Base-by-base conservation (phyloP, 2,888 invertebrate species). In the Elegia similella region DNA sequence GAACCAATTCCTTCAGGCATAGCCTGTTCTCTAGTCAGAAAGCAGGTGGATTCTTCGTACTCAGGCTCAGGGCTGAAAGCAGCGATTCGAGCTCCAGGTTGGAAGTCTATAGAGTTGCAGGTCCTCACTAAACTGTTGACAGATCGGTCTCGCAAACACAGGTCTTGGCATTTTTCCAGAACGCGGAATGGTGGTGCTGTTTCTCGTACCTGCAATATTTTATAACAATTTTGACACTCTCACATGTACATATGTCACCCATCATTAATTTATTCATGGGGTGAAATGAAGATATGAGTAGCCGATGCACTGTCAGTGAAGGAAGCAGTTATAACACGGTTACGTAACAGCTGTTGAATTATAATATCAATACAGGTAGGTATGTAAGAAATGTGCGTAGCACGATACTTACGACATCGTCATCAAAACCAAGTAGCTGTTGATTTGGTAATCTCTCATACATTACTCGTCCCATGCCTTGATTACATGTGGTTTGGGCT, bases 401-500 rank as follows among this genome's bases (percentile, higher is more conserved):
- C 8, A 1, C 15, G 29, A 10, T 69, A 89, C 93, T 88, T 72
- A 97, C 96, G 70, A 96, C 95, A 80, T 97, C 97, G 72, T 97
- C 97, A 72, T 97, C 97, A 73, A 96, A 97, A 62, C 96, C 97
- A 88, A 97, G 97, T 42, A 97, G 88, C 81, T 97, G 97, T 74
- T 97, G 96, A 81, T 97, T 97, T 42, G 97, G 97, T 71, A 98
- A 86, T 73, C 97, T 93, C 86, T 98, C 97, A 78, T 97, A 98
- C 87, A 97, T 95, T 38, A 97, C 95, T 77, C 96, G 93, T 43
- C 98, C 98, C 79, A 96, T 93, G 57, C 97, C 97, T 79, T 97
- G 96, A 80, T 97, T 97, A 84, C 98, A 98, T 60, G 96, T 96
- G 65, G 96, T 97, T 94, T 97, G 97, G 76, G 96, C 96, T 96